Evolutionary conservation across 2,113 vertebrate genomes (phyloP).

Genomic region (Phrynosoma blainvillii): DNA sequence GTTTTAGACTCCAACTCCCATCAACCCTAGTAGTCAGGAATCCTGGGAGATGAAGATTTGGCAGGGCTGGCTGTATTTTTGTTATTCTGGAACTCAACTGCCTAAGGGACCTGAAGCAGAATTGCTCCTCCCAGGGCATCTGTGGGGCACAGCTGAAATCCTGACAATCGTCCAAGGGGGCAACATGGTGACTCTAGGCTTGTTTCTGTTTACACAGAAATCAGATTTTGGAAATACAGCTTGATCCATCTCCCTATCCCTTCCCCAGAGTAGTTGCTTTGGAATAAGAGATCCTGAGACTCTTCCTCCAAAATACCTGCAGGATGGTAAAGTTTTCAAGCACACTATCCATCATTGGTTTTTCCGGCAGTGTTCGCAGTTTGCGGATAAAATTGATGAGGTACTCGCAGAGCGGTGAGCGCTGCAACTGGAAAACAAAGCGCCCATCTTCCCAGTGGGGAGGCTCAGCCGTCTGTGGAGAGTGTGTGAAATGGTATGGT

Average conservation of each 20-base stretch:
- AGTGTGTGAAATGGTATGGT: neutral
- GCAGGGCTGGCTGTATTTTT: too few species aligned
- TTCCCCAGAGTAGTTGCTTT: neutral
- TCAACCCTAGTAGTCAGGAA: too few species aligned
- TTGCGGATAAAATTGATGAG: slow-evolving; percentile 78
- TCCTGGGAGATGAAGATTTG: too few species aligned
- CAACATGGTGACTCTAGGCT: neutral
- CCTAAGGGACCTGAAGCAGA: too few species aligned
- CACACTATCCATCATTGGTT: slow-evolving; percentile 71
- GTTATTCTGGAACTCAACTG: too few species aligned
- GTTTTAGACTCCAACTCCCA: too few species aligned
- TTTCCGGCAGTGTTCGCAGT: slow-evolving; percentile 72
- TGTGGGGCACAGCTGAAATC: too few species aligned
- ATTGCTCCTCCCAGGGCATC: too few species aligned
- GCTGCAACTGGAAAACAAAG: slow-evolving; percentile 74
- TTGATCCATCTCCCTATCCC: neutral
- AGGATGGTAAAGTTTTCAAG: slow-evolving; percentile 79
- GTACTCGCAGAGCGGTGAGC: slow-evolving; percentile 78
- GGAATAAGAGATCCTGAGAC: neutral
- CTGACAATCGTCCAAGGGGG: too few species aligned
- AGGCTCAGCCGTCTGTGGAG: slow-evolving; percentile 60
- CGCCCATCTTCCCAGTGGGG: slow-evolving; percentile 72
- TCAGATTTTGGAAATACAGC: neutral
- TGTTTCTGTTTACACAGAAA: neutral
- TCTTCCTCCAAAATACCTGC: slow-evolving; percentile 59